phyloP scores from a whole-genome alignment of 2,113 vertebrate species.

The Todiramphus chloris region DNA sequence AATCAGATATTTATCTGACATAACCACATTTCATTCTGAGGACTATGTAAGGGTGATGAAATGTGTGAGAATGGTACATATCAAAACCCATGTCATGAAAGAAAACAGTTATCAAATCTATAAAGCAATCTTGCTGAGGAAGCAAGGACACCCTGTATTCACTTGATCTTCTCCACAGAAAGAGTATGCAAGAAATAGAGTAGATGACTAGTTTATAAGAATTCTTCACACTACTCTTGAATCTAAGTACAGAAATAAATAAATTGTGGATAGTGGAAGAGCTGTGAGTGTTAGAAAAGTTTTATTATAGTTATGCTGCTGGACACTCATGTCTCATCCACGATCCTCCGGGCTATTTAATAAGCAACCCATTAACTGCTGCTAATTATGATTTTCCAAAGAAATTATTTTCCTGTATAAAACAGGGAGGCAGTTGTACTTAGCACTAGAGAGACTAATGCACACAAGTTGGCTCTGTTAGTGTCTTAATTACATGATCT shows the following conservation, averaged over 20 bases:
- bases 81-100: neutral
- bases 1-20: too few relatives aligned
- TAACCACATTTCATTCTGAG: neutral
- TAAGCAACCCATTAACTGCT: neutral
- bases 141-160: neutral
- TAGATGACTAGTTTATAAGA: neutral
- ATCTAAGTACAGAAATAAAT: neutral
- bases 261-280: neutral
- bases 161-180: neutral
- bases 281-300: neutral
- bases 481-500: accelerated
- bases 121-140: neutral
- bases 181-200: neutral
- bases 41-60: neutral
- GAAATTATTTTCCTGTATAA: neutral
- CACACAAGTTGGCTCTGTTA: neutral
- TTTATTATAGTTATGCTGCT: neutral
- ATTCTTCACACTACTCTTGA: neutral
- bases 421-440: neutral
- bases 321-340: neutral
- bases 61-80: neutral
- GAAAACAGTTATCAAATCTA: neutral
- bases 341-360: neutral
- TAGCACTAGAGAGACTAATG: neutral
- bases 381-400: neutral